A percentile compares a stretch with the other conserved stretches of the same genome.
phyloP scores from a whole-genome alignment of 2,888 invertebrate genomes.

The Chrysopilus asiliformis region DNA sequence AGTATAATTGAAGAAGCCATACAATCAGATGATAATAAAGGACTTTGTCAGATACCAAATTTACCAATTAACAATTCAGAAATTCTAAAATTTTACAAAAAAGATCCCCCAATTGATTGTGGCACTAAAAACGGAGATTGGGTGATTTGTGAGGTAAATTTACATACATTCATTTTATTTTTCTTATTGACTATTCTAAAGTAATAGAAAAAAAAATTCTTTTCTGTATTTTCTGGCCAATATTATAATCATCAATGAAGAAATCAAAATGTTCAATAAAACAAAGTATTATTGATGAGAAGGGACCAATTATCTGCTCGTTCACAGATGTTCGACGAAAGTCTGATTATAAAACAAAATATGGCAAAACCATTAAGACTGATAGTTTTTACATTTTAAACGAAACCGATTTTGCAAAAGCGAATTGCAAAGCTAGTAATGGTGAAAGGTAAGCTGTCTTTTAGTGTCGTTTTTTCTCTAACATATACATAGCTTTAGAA shows the following conservation, averaged over 20 bases:
- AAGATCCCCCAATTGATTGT: constrained; percentile 49
- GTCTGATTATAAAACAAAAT: constrained; percentile 45
- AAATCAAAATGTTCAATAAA: constrained; percentile 33
- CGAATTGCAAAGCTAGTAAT: constrained; percentile 42
- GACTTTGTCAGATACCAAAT: constrained; percentile 50
- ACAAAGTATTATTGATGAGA: constrained; percentile 23
- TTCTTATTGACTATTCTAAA: background rate
- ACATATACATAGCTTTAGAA: background rate
- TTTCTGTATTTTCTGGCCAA: too few species aligned
- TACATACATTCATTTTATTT: constrained; percentile 1
- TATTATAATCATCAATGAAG: too few species aligned
- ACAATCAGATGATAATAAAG: constrained; percentile 33
- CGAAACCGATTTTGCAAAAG: constrained; percentile 57
- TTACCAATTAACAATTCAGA: constrained; percentile 55
- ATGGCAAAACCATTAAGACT: constrained; percentile 41
- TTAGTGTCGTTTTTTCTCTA: background rate
- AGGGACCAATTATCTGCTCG: constrained; percentile 36
- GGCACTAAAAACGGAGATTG: constrained; percentile 49
- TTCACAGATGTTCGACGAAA: constrained; percentile 59
- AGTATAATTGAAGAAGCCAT: constrained; percentile 38
- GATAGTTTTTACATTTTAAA: constrained; percentile 47
- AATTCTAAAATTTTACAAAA: constrained; percentile 56
- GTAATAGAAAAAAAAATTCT: too few species aligned
- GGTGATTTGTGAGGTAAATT: constrained; percentile 56
- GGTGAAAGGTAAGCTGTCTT: constrained; percentile 24